A percentile compares a stretch with the other conserved stretches of the same genome.
phyloP scores from a whole-genome alignment of 2,797 vertebrate genomes.

The Sebastes wilsoni region DNA sequence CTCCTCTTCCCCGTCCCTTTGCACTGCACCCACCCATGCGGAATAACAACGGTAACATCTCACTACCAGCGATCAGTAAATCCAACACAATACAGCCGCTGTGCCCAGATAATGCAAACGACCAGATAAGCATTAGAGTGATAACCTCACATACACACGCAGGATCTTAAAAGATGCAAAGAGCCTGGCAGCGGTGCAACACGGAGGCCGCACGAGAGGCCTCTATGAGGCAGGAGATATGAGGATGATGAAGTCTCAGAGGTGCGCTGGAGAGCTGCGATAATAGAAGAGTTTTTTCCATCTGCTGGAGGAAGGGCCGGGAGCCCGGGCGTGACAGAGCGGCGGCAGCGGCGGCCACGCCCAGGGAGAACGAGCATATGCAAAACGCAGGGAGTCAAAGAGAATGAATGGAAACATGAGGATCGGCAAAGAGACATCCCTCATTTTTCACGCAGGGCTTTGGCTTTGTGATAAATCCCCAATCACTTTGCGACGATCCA shows the following conservation, averaged over 20 bases:
- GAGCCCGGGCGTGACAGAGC: constrained; percentile 39
- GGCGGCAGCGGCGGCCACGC: constrained; percentile 22
- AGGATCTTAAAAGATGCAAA: constrained; percentile 39
- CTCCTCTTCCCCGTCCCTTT: constrained; percentile 8
- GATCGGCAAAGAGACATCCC: constrained; percentile 24
- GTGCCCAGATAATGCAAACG: constrained; percentile 69
- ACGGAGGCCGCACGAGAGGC: background rate
- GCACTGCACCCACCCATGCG: constrained; percentile 37
- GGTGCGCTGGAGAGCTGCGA: constrained; percentile 53
- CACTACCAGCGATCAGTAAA: constrained; percentile 56
- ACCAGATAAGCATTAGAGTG: constrained; percentile 63
- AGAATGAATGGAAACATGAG: constrained; percentile 34
- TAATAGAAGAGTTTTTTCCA: constrained; percentile 57
- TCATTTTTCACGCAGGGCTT: constrained; percentile 61
- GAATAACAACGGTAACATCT: constrained; percentile 69
- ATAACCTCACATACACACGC: constrained; percentile 49
- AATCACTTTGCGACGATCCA: constrained; percentile 49
- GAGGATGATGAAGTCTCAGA: constrained; percentile 64
- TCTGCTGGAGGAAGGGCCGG: constrained; percentile 50
- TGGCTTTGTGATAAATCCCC: constrained; percentile 62
- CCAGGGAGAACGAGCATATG: constrained; percentile 43
- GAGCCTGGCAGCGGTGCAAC: constrained; percentile 31
- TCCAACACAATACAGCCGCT: constrained; percentile 60
- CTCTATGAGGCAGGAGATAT: constrained; percentile 60
- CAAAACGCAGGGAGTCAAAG: constrained; percentile 32